Evolutionary conservation across 1,140 invertebrate species (phyloP), one percentile per base, ranked within the genome.

Genomic region (Pissodes strobi): DNA sequence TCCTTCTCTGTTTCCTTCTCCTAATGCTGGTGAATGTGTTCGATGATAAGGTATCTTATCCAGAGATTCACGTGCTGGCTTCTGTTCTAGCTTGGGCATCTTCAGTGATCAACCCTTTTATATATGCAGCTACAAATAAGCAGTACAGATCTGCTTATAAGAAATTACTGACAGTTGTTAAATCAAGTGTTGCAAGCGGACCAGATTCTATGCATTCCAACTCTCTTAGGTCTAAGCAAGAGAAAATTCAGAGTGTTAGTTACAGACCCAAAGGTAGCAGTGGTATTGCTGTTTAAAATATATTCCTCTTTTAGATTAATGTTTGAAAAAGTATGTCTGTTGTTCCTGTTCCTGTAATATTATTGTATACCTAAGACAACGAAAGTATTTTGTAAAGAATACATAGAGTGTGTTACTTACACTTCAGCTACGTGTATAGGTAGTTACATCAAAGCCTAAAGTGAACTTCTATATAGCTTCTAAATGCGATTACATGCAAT

Each of bases 11-110:
- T 72, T 95, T 93, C 79, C 82, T 94, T 52, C 92, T 92, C 0
- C 80, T 94, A 30, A 92, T 93, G 88, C 81, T 94, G 45, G 89
- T 89, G 69, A 94, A 94, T 77, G 91, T 94, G 10, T 83, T 89
- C 37, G 90, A 92, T 74, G 89, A 93, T 70, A 62, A 51, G 34
- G 83, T 87, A 39, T 81, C 78, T 1, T 87, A 87, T 68, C 91
- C 91, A 8, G 84, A 83, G 73, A 69, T 93, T 0, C 90, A 94
- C 72, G 86, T 93, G 9, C 79, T 92, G 22, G 90, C 89, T 0
- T 93, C 91, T 0, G 86, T 93, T 21, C 78, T 93, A 48, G 90
- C 91, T 0, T 94, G 92, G 92, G 89, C 89, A 1, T 93, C 91
- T 0, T 87, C 90, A 43, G 91, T 93, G 25, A 85, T 93, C 66